A percentile compares a stretch with the other conserved stretches of the same genome.
Conservation (phyloP, 92 coral and sea anemone genomes). For the Palythoa heliodiscus region DNA sequence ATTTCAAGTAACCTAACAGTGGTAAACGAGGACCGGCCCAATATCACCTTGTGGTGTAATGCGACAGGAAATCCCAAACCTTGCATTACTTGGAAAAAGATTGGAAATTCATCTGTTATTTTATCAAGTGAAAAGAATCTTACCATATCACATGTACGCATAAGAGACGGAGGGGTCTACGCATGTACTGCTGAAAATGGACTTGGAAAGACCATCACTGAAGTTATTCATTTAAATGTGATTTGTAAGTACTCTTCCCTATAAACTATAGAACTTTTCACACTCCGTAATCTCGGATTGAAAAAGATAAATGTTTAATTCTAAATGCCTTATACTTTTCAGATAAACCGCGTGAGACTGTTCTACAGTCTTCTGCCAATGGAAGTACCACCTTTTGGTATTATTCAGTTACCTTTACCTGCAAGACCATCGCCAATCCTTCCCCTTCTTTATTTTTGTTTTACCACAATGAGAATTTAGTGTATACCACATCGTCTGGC, state of each 20-base stretch:
- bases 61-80: slow-evolving; percentile 30
- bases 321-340: not conserved
- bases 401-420: slow-evolving; percentile 56
- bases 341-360: slow-evolving; percentile 76
- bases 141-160: slow-evolving; percentile 41
- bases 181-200: slow-evolving; percentile 70
- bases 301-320: not conserved
- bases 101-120: slow-evolving; percentile 27
- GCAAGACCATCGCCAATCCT: slow-evolving; percentile 68
- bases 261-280: not conserved
- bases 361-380: slow-evolving; percentile 50
- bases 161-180: slow-evolving; percentile 59
- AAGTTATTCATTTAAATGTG: slow-evolving; percentile 28
- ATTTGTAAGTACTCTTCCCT: slow-evolving; percentile 1
- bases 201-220: slow-evolving; percentile 62
- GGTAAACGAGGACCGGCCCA: not conserved
- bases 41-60: slow-evolving; percentile 38
- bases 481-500: slow-evolving; percentile 51
- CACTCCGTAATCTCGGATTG: not conserved
- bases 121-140: slow-evolving; percentile 47
- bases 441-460: slow-evolving; percentile 51
- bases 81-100: slow-evolving; percentile 54
- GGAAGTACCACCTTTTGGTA: slow-evolving; percentile 45
- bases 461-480: slow-evolving; percentile 51
- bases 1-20: slow-evolving; percentile 35